Evolutionary conservation across 2,113 vertebrate species (phyloP).

Genomic region (Amphilophus citrinellus): DNA sequence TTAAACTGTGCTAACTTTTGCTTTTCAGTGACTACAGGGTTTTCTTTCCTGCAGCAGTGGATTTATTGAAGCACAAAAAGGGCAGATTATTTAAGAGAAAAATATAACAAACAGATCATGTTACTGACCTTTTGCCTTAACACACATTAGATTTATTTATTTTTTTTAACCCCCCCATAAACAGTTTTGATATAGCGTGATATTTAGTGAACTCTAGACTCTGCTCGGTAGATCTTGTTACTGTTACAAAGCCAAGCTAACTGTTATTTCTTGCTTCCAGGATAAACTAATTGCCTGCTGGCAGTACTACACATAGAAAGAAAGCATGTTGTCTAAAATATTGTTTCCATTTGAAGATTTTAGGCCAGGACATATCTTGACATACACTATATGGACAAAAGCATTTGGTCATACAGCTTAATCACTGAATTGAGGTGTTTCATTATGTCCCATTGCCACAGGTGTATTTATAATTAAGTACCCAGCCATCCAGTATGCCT

Average conservation of each 20-base stretch:
- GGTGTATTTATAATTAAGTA: too few relatives aligned
- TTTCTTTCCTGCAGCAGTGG: neutral
- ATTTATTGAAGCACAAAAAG: neutral
- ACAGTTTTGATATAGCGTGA: neutral
- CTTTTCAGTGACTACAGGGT: neutral
- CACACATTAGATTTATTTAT: neutral
- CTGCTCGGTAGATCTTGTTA: neutral
- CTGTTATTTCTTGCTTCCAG: neutral
- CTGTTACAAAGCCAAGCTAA: neutral
- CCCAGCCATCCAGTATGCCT: too few relatives aligned
- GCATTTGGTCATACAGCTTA: too few relatives aligned
- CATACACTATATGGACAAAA: too few relatives aligned
- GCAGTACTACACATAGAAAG: neutral
- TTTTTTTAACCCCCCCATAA: neutral
- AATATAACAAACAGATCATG: too few relatives aligned
- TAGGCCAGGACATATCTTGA: too few relatives aligned
- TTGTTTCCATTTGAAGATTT: too few relatives aligned
- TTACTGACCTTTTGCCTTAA: neutral
- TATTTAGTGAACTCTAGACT: neutral
- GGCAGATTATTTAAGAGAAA: too few relatives aligned
- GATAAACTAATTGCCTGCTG: neutral
- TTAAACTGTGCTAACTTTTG: neutral
- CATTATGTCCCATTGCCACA: too few relatives aligned
- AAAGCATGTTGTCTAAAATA: neutral
- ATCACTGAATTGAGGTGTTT: too few relatives aligned